Conservation (phyloP, 2,797 vertebrate genomes). For the Sebastes matsubarae region DNA sequence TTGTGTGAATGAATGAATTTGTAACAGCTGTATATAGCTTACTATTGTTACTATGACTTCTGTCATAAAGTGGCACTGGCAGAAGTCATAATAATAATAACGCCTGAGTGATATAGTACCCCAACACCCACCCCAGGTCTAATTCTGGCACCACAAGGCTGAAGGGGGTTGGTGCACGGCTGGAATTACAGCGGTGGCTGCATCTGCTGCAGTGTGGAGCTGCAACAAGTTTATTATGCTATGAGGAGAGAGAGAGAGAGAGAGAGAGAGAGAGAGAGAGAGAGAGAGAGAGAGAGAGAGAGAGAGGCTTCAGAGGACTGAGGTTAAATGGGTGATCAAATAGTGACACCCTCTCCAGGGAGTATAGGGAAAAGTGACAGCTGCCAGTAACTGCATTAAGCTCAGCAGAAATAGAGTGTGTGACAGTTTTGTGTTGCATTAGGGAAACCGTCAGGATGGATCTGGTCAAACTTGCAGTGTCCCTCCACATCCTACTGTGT, state of each 20-base stretch:
- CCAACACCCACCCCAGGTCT: background rate
- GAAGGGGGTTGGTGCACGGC: slow-evolving; percentile 7
- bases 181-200: slow-evolving; percentile 64
- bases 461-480: slow-evolving; percentile 75
- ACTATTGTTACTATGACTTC: slow-evolving; percentile 24
- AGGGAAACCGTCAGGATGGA: slow-evolving; percentile 82
- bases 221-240: slow-evolving; percentile 64
- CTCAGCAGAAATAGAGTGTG: slow-evolving; percentile 22
- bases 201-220: slow-evolving; percentile 70
- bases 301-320: background rate
- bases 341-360: slow-evolving; percentile 32
- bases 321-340: slow-evolving; percentile 18
- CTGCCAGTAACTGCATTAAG: slow-evolving; percentile 48
- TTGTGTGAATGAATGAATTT: background rate
- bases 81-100: slow-evolving; percentile 4
- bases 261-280: background rate
- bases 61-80: background rate
- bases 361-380: slow-evolving; percentile 48
- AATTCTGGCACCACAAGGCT: slow-evolving; percentile 46
- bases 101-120: slow-evolving; percentile 4
- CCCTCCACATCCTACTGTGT: slow-evolving; percentile 85
- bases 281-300: slow-evolving; percentile 1
- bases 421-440: slow-evolving; percentile 64
- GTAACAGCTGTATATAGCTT: background rate
- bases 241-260: background rate